These are phyloP conservation scores for Oligia fasciuncula DNA, from an alignment of 2,888 invertebrate species.

Conservation along the genomic window DNA sequence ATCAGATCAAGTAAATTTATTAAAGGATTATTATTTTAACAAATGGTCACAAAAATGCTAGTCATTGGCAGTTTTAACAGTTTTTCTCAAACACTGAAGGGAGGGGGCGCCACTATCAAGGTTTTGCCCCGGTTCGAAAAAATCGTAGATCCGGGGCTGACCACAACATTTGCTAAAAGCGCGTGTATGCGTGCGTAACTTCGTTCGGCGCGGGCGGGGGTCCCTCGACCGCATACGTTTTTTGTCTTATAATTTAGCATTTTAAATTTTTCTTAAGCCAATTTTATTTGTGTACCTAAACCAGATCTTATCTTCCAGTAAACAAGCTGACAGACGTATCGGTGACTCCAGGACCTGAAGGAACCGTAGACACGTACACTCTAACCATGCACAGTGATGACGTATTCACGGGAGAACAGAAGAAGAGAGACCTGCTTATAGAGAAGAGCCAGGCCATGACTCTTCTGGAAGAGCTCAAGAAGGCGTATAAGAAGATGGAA, in stretches of 20 bases:
- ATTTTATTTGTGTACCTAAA: neutral
- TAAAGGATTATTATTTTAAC: too few species aligned
- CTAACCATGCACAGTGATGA: constrained; percentile 79
- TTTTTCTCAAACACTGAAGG: too few species aligned
- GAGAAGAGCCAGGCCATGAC: constrained; percentile 75
- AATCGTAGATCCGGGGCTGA: too few species aligned
- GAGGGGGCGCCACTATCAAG: too few species aligned
- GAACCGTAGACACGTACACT: constrained; percentile 77
- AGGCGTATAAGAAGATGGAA: constrained; percentile 80
- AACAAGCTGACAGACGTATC: constrained; percentile 82
- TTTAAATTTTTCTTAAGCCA: neutral
- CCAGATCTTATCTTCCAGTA: constrained; percentile 72
- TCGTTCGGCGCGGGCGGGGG: neutral
- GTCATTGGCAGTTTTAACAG: too few species aligned
- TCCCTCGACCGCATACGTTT: neutral
- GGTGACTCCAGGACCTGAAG: constrained; percentile 76
- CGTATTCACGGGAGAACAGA: constrained; percentile 78
- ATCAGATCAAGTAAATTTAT: too few species aligned
- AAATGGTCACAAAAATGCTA: too few species aligned
- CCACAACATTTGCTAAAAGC: neutral
- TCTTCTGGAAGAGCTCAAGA: constrained; percentile 79
- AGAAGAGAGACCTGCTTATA: constrained; percentile 76
- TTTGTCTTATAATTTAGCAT: neutral
- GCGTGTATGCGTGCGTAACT: too few species aligned
- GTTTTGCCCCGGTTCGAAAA: too few species aligned